Base-by-base conservation (phyloP, 53 echinoderm and acorn worm species). In the Arbacia lixula region DNA sequence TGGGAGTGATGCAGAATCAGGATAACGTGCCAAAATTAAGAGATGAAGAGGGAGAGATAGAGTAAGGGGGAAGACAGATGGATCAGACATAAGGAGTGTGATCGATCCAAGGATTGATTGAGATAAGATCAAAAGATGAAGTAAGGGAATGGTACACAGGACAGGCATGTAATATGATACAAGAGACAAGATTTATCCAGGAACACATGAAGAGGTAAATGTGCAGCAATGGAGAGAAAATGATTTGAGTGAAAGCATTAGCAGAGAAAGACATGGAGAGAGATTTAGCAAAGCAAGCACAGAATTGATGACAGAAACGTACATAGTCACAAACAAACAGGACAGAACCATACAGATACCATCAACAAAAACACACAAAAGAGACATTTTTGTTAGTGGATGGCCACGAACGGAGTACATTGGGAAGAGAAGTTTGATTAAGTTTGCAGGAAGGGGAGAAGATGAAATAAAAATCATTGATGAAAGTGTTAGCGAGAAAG, bases 401-500 rank as follows among this genome's bases (percentile, higher is more conserved):
- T 46, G 8, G 46, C 14, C 14, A 10, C 14, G 46, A 46, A 46
- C 46, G 14, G 46, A 10, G 46, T 46, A 10, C 10, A 12, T 14
- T 20, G 21, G 16, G 5, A 21, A 76, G 17, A 33, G 28, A 76
- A 22, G 25, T 53, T 29, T 27, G 17, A 76, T 3, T 14, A 25
- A 12, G 54, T 33, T 17, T 53, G 26, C 20, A 5, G n/a, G 27
- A 21, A 5, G 16, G 56, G 36, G 53, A 55, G 34, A 76, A 76
- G 76, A 76, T 76, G 76, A 76, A 76, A 64, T 64, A 64, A 30
- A 64, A 55, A 72, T 52, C 19, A 19, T 76, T 34, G 2, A 55
- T 76, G 76, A 76, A 54, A 53, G 55, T 76, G 55, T 76, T 76
- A 76, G 55, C 52, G 54, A 74, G n/a, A 72, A 1, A 76, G 49